Percentiles rank a stretch among this genome's conserved stretches.
Conservation (phyloP, 1,140 invertebrate species). For the Drosophila chauvacae region DNA sequence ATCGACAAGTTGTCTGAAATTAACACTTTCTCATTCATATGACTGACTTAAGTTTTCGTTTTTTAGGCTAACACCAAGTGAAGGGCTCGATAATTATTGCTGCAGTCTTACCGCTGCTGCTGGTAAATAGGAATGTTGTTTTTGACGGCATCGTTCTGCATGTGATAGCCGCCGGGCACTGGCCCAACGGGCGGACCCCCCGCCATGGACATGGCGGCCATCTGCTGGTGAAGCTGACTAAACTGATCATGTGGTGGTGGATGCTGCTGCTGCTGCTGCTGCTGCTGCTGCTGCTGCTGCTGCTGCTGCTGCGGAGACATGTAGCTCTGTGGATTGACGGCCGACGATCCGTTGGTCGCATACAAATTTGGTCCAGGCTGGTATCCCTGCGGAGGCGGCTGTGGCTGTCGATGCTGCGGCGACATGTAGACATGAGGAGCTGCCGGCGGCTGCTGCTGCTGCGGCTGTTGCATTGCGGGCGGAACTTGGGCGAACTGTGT, state of each 20-base stretch:
- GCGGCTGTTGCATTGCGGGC: constrained; percentile 50
- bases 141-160: constrained; percentile 76
- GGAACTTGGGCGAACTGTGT: constrained; percentile 51
- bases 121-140: constrained; percentile 84
- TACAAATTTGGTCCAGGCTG: constrained; percentile 56
- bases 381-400: constrained; percentile 49
- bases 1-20: constrained; percentile 8
- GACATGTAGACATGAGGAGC: constrained; percentile 63
- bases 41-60: constrained; percentile 14
- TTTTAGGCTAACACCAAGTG: constrained; percentile 34
- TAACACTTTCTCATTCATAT: constrained; percentile 12
- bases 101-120: constrained; percentile 80
- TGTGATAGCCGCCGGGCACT: constrained; percentile 58
- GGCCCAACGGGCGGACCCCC: constrained; percentile 43
- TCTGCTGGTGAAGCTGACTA: constrained; percentile 80
- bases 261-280: constrained; percentile 36
- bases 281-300: constrained; percentile 35
- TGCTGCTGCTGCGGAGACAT: constrained; percentile 44
- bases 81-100: constrained; percentile 12
- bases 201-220: constrained; percentile 70
- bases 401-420: constrained; percentile 67
- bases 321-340: constrained; percentile 58
- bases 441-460: constrained; percentile 50
- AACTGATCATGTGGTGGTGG: constrained; percentile 65
- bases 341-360: constrained; percentile 62